Conservation (phyloP, 2,113 vertebrate genomes). For the Notothenia rossii region DNA sequence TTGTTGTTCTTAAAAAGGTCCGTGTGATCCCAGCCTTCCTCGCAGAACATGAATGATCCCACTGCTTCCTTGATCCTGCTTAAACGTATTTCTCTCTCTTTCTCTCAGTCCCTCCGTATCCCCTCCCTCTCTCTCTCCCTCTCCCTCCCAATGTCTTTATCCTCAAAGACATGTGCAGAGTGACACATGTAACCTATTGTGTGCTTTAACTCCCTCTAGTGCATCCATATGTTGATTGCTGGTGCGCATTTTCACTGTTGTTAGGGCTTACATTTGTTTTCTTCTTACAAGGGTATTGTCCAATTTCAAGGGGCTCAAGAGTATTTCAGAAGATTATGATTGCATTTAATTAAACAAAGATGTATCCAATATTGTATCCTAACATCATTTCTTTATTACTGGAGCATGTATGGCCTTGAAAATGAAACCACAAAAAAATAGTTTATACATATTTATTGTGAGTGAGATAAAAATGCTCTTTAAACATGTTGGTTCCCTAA, state of each 20-base stretch:
- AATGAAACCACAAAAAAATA: too few species aligned
- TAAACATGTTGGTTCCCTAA: too few species aligned
- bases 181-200: neutral
- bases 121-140: neutral
- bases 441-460: too few species aligned
- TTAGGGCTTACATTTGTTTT: neutral
- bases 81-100: constrained; percentile 17
- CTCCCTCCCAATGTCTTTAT: neutral
- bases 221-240: neutral
- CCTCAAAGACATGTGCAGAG: constrained; percentile 8
- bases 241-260: neutral
- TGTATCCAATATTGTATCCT: neutral
- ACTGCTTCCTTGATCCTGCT: constrained; percentile 36
- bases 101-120: neutral
- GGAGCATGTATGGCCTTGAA: too few species aligned
- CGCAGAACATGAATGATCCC: neutral
- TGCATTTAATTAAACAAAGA: neutral
- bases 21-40: constrained; percentile 12
- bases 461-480: too few species aligned
- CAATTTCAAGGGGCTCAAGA: neutral
- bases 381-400: neutral
- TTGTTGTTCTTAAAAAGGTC: constrained; percentile 23
- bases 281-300: neutral
- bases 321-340: neutral
- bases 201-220: constrained; percentile 19